Evolutionary conservation across 92 coral and sea anemone genomes (phyloP).

Genomic region (Palythoa caribaeorum): DNA sequence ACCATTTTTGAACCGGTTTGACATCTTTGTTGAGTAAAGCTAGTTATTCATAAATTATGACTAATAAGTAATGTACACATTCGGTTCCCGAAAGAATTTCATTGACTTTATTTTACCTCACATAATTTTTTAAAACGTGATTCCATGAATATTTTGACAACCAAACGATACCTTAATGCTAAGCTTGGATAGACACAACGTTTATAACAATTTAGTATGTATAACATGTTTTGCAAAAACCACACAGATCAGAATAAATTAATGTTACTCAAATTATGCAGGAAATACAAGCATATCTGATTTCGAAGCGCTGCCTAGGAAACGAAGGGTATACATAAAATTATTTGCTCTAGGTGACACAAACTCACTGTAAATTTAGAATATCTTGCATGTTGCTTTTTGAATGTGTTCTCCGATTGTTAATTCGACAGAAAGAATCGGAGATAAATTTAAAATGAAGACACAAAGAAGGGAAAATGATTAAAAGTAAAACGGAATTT

Average conservation of each 20-base stretch:
- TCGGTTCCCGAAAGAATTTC: no score
- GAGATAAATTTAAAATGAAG: neutral
- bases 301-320: slow-evolving; percentile 26
- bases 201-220: neutral
- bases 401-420: no score
- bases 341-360: neutral
- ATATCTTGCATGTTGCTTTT: neutral
- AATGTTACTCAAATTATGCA: slow-evolving; percentile 21
- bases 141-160: no score
- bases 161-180: no score
- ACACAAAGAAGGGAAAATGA: neutral
- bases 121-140: no score
- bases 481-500: neutral
- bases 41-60: no score
- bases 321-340: slow-evolving; percentile 25
- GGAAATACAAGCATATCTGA: slow-evolving; percentile 10
- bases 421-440: neutral
- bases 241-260: neutral
- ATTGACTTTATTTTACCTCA: no score
- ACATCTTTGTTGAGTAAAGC: no score
- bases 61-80: no score
- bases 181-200: no score
- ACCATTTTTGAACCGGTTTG: no score
- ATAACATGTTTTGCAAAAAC: neutral
- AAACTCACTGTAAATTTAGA: neutral